Evolutionary conservation across 2,797 vertebrate genomes (phyloP).

Genomic region (Malurus leucopterus): DNA sequence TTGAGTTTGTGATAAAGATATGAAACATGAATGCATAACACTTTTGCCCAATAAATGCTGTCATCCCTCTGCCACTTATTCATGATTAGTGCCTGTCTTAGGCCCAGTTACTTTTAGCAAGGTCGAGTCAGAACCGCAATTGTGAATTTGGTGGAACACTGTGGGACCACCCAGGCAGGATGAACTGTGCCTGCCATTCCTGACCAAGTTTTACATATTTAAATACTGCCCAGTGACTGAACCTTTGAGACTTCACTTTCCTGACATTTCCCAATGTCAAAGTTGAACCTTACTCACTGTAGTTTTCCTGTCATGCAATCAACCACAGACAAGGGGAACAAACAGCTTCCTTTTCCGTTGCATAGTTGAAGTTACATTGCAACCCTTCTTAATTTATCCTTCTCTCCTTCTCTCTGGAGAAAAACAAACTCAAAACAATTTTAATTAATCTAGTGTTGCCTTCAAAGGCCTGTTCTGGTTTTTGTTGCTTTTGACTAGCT

Average conservation of each 20-base stretch:
- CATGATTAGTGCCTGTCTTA: neutral
- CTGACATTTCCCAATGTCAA: conserved; percentile 1
- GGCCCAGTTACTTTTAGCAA: neutral
- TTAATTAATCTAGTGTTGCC: neutral
- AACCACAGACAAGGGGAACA: conserved; percentile 10
- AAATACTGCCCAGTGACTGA: neutral
- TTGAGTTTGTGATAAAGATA: neutral
- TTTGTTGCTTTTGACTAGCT: neutral
- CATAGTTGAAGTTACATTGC: neutral
- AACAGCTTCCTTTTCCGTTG: neutral
- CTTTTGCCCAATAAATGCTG: neutral
- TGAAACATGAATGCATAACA: neutral
- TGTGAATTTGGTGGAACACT: neutral
- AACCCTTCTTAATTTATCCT: neutral
- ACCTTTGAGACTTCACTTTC: neutral
- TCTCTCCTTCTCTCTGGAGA: neutral
- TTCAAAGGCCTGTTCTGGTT: neutral
- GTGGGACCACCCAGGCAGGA: neutral
- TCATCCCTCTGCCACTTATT: neutral
- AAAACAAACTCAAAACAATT: neutral
- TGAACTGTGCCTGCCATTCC: neutral
- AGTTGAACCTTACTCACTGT: neutral
- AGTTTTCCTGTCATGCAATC: conserved; percentile 29
- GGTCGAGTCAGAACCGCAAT: neutral
- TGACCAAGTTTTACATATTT: neutral